These are phyloP conservation scores for Drosophila repleta DNA, from an alignment of 1,140 invertebrate species.

Conservation along the genomic window DNA sequence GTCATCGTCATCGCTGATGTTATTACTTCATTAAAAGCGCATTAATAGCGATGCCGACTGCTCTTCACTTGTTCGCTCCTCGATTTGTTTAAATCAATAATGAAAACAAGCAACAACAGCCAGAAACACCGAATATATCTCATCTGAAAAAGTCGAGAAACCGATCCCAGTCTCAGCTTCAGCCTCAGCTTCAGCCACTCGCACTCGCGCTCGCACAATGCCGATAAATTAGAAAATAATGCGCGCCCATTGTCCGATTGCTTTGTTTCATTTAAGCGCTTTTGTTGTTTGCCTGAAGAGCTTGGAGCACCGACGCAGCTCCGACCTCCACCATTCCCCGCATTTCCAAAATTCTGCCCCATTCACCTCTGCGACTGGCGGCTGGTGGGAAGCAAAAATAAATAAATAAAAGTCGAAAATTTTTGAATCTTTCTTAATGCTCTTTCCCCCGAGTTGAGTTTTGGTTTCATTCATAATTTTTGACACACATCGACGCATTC, in stretches of 20 bases:
- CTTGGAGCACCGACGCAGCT: slow-evolving; percentile 18
- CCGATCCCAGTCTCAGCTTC: slow-evolving; percentile 12
- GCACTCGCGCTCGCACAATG: slow-evolving; percentile 54
- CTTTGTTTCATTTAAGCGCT: slow-evolving; percentile 83
- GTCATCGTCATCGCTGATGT: slow-evolving; percentile 54
- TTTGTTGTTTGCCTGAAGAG: slow-evolving; percentile 62
- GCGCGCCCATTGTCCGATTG: slow-evolving; percentile 75
- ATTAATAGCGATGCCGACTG: slow-evolving; percentile 65
- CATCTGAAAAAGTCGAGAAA: background rate
- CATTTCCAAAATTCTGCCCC: slow-evolving; percentile 4
- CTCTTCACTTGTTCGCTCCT: slow-evolving; percentile 72
- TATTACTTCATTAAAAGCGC: slow-evolving; percentile 81
- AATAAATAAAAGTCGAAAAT: background rate
- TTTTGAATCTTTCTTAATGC: slow-evolving; percentile 13
- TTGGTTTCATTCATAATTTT: slow-evolving; percentile 11
- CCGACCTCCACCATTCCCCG: slow-evolving; percentile 14
- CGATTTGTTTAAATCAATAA: slow-evolving; percentile 82
- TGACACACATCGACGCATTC: slow-evolving; percentile 1
- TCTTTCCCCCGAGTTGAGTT: slow-evolving; percentile 8
- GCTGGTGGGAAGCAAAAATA: slow-evolving; percentile 35
- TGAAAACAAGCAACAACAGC: slow-evolving; percentile 65
- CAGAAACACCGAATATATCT: slow-evolving; percentile 1
- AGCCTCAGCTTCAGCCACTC: slow-evolving; percentile 11
- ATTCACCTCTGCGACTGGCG: slow-evolving; percentile 22
- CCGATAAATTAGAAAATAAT: slow-evolving; percentile 83